Evolutionary conservation across 2,888 invertebrate genomes (phyloP), one percentile per base, ranked within the genome.

Genomic region (Clitarchus hookeri): DNA sequence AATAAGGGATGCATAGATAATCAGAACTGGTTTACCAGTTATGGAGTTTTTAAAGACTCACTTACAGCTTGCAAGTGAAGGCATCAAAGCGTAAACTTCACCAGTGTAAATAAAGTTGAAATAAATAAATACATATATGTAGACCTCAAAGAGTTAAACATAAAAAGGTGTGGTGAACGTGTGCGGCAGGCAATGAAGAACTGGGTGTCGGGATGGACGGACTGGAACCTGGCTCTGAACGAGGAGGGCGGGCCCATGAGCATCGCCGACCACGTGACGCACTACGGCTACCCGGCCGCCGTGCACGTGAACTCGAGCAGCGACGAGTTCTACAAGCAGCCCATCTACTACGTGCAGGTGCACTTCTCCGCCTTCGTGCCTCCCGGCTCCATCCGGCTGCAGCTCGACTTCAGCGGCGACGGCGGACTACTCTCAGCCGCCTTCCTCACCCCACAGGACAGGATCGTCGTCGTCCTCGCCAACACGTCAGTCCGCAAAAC

Each of bases 201-300:
- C 84, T 53, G 44, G 84, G 23, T n/a, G n/a, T 16, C 19, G n/a
- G 84, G 84, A n/a, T 84, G 84, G 84, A 16, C 53, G 19, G 84
- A 84, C 53, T 84, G 84, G 84, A 84, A 48, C 53, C 44, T 84
- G 44, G 84, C 48, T n/a, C 84, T 84, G 84, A 48, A 84, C 84
- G 16, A 19, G 26, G 44, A 44, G 26, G 84, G 84, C 6, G 84
- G 84, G 13, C 84, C 84, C 26, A 84, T 19, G 44, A 23, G 53
- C 9, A n/a, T 36, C n/a, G 27, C 36, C 16, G 36, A 83, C n/a
- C 44, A 93, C 89, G 96, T 97, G 0, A 98, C 65, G 23, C n/a
- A n/a, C n/a, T 65, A n/a, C 65, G 23, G 16, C 44, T 44, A 25
- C 26, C 13, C 13, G 16, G 48, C 84, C 12, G 44, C 84, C 26